Evolutionary conservation across 2,113 vertebrate genomes (phyloP).

Genomic region (Ictalurus furcatus): DNA sequence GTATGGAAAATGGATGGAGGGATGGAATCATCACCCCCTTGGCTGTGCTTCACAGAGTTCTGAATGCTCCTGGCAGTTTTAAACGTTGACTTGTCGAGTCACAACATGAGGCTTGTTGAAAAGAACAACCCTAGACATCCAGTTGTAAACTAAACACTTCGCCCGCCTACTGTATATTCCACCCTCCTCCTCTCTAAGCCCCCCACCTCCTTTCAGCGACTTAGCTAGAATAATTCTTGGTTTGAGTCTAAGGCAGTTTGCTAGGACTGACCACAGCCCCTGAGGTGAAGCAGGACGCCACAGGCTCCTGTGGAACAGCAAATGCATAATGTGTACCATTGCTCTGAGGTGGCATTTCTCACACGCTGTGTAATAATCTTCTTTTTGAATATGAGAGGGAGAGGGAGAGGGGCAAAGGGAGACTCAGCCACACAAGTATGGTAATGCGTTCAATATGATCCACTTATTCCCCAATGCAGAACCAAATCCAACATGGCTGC

Average conservation of each 20-base stretch:
- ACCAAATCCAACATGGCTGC: conserved; percentile 56
- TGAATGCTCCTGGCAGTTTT: conserved; percentile 61
- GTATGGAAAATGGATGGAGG: no score
- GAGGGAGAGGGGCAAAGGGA: conserved; percentile 38
- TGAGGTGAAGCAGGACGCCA: conserved; percentile 33
- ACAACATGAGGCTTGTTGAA: conserved; percentile 23
- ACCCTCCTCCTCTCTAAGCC: neutral
- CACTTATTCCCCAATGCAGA: conserved; percentile 56
- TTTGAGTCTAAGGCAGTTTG: conserved; percentile 26
- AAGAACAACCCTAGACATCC: conserved; percentile 29
- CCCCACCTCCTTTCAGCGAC: conserved; percentile 11
- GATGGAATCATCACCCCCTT: no score
- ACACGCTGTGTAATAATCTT: conserved; percentile 57
- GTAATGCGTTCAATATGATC: conserved; percentile 59
- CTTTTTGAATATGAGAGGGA: conserved; percentile 57
- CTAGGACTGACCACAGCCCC: conserved; percentile 47
- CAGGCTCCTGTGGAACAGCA: conserved; percentile 36
- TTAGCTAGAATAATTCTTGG: conserved; percentile 35
- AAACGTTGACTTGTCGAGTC: conserved; percentile 56
- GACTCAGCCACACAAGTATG: conserved; percentile 53
- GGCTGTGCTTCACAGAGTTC: conserved; percentile 21
- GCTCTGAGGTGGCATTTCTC: conserved; percentile 60
- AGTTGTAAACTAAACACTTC: conserved; percentile 19
- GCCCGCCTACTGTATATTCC: conserved; percentile 13
- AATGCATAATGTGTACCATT: conserved; percentile 52